These are phyloP conservation scores for Etheostoma perlongum DNA, from an alignment of 2,797 vertebrate species.

Conservation along the genomic window DNA sequence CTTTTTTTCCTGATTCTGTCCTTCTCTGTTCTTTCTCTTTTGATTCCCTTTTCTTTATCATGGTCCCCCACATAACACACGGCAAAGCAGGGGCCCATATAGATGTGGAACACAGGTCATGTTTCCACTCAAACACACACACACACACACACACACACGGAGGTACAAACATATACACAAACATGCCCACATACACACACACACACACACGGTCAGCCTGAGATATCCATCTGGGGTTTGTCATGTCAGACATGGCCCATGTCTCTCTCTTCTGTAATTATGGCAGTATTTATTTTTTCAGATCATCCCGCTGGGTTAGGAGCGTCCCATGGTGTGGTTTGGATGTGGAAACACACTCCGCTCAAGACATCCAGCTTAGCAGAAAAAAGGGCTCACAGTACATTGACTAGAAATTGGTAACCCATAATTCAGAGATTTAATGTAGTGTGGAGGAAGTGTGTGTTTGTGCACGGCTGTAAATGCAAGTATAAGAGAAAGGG, in stretches of 20 bases:
- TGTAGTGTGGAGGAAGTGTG: conserved; percentile 62
- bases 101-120: conserved; percentile 59
- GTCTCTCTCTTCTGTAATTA: conserved; percentile 88
- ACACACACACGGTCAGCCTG: conserved; percentile 41
- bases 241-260: conserved; percentile 87
- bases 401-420: conserved; percentile 73
- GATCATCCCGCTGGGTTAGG: conserved; percentile 80
- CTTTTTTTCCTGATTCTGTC: conserved; percentile 1
- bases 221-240: conserved; percentile 88
- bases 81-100: conserved; percentile 41
- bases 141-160: conserved; percentile 59
- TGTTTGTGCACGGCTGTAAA: conserved; percentile 38
- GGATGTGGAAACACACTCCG: conserved; percentile 77
- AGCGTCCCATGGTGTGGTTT: conserved; percentile 79
- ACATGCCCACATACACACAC: conserved; percentile 41
- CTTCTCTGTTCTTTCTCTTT: background rate
- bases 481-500: conserved; percentile 16
- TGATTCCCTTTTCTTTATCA: conserved; percentile 30
- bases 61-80: conserved; percentile 32
- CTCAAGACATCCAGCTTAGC: conserved; percentile 76
- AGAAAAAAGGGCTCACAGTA: conserved; percentile 64
- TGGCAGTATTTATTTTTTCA: conserved; percentile 88
- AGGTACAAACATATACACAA: conserved; percentile 55
- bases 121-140: conserved; percentile 66
- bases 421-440: conserved; percentile 80